Evolutionary conservation across 2,797 vertebrate species (phyloP), one percentile per base, ranked within the genome.

Genomic region (Acestrorhynchus altus): DNA sequence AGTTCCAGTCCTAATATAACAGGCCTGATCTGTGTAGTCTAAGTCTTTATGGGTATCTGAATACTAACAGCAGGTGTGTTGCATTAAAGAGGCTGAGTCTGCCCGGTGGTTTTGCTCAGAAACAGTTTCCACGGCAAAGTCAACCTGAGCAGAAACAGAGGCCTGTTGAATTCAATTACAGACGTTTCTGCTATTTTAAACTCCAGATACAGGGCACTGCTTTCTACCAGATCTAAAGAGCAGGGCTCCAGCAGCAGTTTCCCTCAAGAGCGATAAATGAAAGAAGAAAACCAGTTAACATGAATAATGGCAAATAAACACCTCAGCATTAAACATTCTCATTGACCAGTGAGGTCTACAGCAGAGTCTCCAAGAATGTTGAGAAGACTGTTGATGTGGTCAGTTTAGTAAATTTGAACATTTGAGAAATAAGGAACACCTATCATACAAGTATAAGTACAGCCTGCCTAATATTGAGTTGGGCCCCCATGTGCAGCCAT

Each of bases 141-240:
- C 59, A 39, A n/a, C 59, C 59, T 61, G 59, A 61, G 59, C 59
- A 61, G 59, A 61, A 61, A 61, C 59, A 61, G 59, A 61, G 31
- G 16, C 22, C 59, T 31, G 15, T 12, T 31, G 26, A 59, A 31
- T 59, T 59, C 26, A 59, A 59, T 59, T 59, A 59, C 24, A 8
- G 11, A 22, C 54, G 12, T 57, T 22, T 57, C 54, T 28, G 26
- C 13, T 26, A 16, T 10, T 39, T 18, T 18, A 61, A 6, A 28
- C 31, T 8, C 9, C 54, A 26, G 9, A 8, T 8, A 8, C 22
- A 26, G 54, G n/a, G n/a, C n/a, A n/a, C n/a, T n/a, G n/a, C 26
- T 35, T 18, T 35, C 26, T 18, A 26, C 26, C 13, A 57, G 57
- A 18, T 13, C 15, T 18, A 18, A 31, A 59, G 31, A 1, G 8